Evolutionary conservation across 1,140 invertebrate genomes (phyloP), one percentile per base, ranked within the genome.

Genomic region (Drosophila pruinosa): DNA sequence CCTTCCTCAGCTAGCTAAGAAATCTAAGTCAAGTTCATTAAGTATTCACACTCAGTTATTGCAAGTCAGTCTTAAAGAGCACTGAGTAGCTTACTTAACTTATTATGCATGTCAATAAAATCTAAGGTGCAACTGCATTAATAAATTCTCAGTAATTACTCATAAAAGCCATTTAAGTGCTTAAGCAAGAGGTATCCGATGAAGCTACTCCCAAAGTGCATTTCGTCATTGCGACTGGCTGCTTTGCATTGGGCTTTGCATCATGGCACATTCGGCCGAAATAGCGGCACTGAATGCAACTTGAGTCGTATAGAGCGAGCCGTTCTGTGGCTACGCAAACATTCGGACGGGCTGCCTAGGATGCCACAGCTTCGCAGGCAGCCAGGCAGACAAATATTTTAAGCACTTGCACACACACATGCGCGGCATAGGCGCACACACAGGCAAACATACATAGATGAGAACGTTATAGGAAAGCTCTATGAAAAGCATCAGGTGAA

Each of bases 401-500:
- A 82, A 86, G 74, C 82, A 72, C 82, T 69, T 65, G 53, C 59
- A 68, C 19, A 56, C 52, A 62, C 59, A 38, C 26, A 53, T 39
- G 21, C 36, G 34, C 19, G 21, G 47, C 64, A 58, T 28, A 39
- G 47, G 28, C 52, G 59, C 14, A 67, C 39, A 41, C 15, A 45
- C 26, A 26, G 12, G 31, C 14, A 31, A 0, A 41, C 6, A 45
- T 45, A 21, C 5, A 14, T 34, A 12, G 31, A 34, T 12, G 31
- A n/a, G n/a, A n/a, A n/a, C n/a, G 10, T 34, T 34, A 12, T 34
- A 4, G 3, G 1, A 7, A 5, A 14, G 36, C 26, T 50, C 31
- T 41, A 72, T 78, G 78, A 70, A 88, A 72, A 88, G 82, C 82
- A 88, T 88, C 82, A 88, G 82, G 82, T 88, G 82, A 88, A 88